Conservation (phyloP, 2,888 invertebrate genomes). For the Disparrhopalites patrizii region DNA sequence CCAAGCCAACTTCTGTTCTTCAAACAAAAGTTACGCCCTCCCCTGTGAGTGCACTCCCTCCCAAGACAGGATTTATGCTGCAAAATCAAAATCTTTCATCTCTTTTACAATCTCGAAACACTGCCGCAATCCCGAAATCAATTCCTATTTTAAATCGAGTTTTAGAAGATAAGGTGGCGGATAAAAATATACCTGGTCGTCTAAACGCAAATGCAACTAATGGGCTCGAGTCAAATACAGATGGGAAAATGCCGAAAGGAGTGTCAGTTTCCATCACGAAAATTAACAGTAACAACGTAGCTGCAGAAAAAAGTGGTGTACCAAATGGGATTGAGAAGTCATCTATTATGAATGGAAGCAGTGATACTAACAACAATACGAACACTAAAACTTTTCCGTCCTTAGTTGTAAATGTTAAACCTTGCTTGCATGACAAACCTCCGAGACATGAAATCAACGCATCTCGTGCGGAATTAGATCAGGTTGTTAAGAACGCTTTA, state of each 20-base stretch:
- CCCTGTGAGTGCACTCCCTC: too few relatives aligned
- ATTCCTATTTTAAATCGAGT: not conserved
- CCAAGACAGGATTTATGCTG: not conserved
- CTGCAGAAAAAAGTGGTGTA: not conserved
- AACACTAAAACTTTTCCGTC: slow-evolving; percentile 72
- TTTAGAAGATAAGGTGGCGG: not conserved
- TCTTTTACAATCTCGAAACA: not conserved
- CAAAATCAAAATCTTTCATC: not conserved
- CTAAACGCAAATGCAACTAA: not conserved
- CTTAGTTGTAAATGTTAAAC: slow-evolving; percentile 75
- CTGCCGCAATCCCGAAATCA: not conserved
- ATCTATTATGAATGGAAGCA: slow-evolving; percentile 14
- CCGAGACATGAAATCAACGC: slow-evolving; percentile 50
- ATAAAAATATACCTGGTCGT: not conserved
- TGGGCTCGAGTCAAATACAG: not conserved
- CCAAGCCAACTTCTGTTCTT: too few relatives aligned
- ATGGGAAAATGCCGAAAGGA: not conserved
- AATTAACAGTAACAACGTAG: not conserved
- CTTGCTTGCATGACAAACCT: slow-evolving; percentile 66
- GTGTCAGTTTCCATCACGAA: not conserved
- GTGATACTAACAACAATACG: slow-evolving; percentile 12
- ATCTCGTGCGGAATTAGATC: slow-evolving; percentile 54
- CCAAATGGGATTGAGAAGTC: not conserved
- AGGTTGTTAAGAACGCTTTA: slow-evolving; percentile 73
- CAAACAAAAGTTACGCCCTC: too few relatives aligned